These are phyloP conservation scores for Odocoileus hemionus DNA, from an alignment of 2,113 vertebrate species.

Conservation along the genomic window DNA sequence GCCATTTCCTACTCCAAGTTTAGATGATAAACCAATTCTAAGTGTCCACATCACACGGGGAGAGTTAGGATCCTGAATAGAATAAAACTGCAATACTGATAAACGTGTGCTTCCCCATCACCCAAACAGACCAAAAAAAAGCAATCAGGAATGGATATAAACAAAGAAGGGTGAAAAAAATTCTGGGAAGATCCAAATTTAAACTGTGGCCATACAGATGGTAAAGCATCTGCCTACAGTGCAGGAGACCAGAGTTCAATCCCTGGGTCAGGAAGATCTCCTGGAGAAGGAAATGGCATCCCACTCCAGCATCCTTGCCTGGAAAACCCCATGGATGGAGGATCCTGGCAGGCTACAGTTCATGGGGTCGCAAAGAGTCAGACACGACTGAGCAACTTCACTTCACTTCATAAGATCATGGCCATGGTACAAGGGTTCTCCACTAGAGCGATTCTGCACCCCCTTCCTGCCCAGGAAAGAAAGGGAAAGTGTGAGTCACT, in stretches of 20 bases:
- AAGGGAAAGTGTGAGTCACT: background rate
- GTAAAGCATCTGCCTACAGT: no score
- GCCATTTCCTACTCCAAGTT: background rate
- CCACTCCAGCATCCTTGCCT: no score
- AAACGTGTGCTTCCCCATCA: background rate
- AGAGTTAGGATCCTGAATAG: background rate
- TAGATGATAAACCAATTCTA: background rate
- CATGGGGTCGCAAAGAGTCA: no score
- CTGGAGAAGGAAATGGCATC: no score
- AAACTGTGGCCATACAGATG: background rate
- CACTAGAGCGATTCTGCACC: fast-evolving
- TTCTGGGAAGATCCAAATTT: background rate
- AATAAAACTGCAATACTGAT: background rate
- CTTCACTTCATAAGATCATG: background rate
- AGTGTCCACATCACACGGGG: background rate
- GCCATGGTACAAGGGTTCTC: fast-evolving
- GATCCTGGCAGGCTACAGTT: no score
- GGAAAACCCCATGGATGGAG: no score
- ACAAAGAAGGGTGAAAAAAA: background rate
- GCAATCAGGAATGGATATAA: background rate
- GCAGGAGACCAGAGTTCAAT: no score
- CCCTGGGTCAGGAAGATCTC: no score
- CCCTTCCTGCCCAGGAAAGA: background rate
- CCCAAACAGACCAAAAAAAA: background rate
- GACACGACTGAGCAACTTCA: no score